A percentile compares a stretch with the other conserved stretches of the same genome.
Evolutionary conservation across 2,888 invertebrate genomes (phyloP).

Genomic region (Eupithecia centaureata): DNA sequence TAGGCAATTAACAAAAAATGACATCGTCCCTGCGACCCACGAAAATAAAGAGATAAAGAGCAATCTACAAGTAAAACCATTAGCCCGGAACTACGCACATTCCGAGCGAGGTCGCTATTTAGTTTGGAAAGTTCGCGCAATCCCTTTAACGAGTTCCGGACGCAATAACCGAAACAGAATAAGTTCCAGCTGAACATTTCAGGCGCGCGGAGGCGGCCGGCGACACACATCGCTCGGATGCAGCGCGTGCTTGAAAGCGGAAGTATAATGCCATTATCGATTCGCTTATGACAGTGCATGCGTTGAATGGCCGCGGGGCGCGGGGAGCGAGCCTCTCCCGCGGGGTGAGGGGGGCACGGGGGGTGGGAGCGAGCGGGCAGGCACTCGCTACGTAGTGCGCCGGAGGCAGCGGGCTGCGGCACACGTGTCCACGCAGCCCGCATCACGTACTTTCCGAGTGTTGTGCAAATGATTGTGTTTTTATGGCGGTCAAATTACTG

Average conservation of each 20-base stretch:
- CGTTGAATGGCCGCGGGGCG: slow-evolving; percentile 78
- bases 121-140: slow-evolving; percentile 41
- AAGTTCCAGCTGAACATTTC: slow-evolving; percentile 9
- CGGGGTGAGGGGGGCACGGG: not conserved
- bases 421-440: slow-evolving; percentile 78
- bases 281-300: slow-evolving; percentile 83
- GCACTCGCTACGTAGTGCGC: slow-evolving; percentile 62
- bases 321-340: slow-evolving; percentile 40
- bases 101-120: slow-evolving; percentile 31
- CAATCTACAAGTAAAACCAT: slow-evolving; percentile 37
- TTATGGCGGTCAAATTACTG: slow-evolving; percentile 91
- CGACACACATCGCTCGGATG: slow-evolving; percentile 66
- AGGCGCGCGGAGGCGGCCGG: slow-evolving; percentile 28
- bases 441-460: slow-evolving; percentile 74
- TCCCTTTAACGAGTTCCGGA: slow-evolving; percentile 38
- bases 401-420: slow-evolving; percentile 75
- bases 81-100: slow-evolving; percentile 35
- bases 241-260: slow-evolving; percentile 78
- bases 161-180: slow-evolving; percentile 38
- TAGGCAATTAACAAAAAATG: slow-evolving; percentile 12
- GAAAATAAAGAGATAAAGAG: slow-evolving; percentile 9
- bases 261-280: slow-evolving; percentile 83
- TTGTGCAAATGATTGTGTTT: slow-evolving; percentile 88
- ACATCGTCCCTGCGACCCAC: not conserved
- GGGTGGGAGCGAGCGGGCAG: slow-evolving; percentile 21